Evolutionary conservation across 2,888 invertebrate genomes (phyloP).

Genomic region (Nomada lathburiana): DNA sequence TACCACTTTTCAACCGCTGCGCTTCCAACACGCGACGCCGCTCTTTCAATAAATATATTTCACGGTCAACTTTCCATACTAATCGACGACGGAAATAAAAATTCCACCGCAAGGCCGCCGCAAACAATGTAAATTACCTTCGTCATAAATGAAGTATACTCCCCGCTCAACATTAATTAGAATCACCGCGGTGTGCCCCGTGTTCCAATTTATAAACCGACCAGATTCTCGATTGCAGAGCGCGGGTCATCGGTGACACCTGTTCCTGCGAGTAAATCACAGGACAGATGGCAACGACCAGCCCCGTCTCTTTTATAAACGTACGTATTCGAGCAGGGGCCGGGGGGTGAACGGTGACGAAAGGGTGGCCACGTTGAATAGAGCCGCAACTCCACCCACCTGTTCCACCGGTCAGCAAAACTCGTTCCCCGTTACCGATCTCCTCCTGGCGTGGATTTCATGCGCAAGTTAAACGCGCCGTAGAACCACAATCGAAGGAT

Average conservation of each 20-base stretch:
- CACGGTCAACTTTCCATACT: no score
- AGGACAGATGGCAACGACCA: conserved; percentile 43
- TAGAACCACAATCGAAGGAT: conserved; percentile 47
- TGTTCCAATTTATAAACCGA: conserved; percentile 8
- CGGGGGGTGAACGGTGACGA: conserved; percentile 10
- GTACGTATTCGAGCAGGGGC: neutral
- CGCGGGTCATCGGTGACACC: conserved; percentile 59
- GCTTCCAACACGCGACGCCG: neutral
- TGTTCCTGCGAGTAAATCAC: conserved; percentile 61
- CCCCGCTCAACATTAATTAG: neutral
- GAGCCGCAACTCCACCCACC: conserved; percentile 61
- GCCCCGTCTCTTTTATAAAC: conserved; percentile 58
- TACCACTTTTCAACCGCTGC: neutral
- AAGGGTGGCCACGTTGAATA: conserved; percentile 49
- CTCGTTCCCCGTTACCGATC: conserved; percentile 24
- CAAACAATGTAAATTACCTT: no score
- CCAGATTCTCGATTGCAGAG: neutral
- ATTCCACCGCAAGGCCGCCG: no score
- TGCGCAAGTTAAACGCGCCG: conserved; percentile 38
- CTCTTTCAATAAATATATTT: neutral
- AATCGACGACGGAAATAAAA: no score
- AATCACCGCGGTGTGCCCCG: neutral
- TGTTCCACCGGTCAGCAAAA: conserved; percentile 63
- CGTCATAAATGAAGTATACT: no score
- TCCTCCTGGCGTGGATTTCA: conserved; percentile 37